phyloP scores from a whole-genome alignment of 2,113 vertebrate genomes.

The Barbus barbus region DNA sequence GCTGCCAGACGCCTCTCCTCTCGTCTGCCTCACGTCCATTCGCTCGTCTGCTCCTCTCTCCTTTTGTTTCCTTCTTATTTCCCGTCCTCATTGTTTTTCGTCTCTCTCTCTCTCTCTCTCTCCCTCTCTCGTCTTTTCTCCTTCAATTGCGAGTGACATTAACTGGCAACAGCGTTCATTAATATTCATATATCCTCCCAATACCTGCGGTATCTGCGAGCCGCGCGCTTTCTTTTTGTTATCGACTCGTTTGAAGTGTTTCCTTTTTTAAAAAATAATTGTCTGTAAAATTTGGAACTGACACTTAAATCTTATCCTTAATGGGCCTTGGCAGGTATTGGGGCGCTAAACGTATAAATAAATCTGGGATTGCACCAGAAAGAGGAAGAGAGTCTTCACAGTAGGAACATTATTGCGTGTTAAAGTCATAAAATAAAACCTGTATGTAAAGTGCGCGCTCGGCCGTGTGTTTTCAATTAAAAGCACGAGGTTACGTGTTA shows the following conservation, averaged over 20 bases:
- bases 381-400: neutral
- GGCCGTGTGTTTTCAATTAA: conserved; percentile 47
- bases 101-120: conserved; percentile 8
- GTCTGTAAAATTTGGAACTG: conserved; percentile 34
- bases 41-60: conserved; percentile 40
- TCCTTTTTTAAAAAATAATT: conserved; percentile 19
- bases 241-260: conserved; percentile 31
- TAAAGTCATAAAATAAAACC: neutral
- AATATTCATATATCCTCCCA: conserved; percentile 48
- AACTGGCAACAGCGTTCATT: conserved; percentile 52
- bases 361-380: conserved; percentile 1
- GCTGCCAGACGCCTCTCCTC: too few species aligned
- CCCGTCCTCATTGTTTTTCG: conserved; percentile 53
- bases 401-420: conserved; percentile 2
- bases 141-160: conserved; percentile 46
- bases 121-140: conserved; percentile 51
- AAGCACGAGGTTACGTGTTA: conserved; percentile 41
- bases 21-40: conserved; percentile 17
- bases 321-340: conserved; percentile 20
- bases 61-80: conserved; percentile 45
- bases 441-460: neutral
- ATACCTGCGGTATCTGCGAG: conserved; percentile 37
- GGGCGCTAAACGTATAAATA: conserved; percentile 10
- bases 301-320: neutral
- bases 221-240: conserved; percentile 4